Evolutionary conservation across 2,113 vertebrate genomes (phyloP).

Genomic region (Acrocephalus kingi): DNA sequence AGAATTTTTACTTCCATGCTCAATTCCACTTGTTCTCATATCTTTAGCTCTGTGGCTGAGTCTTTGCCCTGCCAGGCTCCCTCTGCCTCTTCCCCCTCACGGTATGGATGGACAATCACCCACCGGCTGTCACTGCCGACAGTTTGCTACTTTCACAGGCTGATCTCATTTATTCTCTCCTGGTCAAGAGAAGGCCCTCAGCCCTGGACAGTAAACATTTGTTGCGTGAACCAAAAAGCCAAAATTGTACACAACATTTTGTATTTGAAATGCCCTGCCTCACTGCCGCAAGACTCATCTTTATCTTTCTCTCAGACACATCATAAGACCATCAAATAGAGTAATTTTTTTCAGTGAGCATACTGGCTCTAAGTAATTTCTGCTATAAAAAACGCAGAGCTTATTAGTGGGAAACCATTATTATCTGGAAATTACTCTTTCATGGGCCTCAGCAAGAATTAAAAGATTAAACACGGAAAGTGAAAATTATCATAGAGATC

Average conservation of each 20-base stretch:
- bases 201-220: neutral
- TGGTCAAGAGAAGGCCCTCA: neutral
- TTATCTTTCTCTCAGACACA: neutral
- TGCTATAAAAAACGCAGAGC: neutral
- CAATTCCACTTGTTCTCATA: fast-evolving
- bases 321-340: neutral
- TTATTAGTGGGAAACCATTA: slow-evolving; percentile 18
- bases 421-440: slow-evolving; percentile 30
- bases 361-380: neutral
- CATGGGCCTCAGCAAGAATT: neutral
- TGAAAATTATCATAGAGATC: slow-evolving; percentile 13
- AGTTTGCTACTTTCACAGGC: neutral
- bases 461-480: slow-evolving; percentile 13
- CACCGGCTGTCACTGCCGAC: neutral
- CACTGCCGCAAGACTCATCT: fast-evolving
- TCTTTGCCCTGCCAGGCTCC: neutral
- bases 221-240: neutral
- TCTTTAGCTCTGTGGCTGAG: neutral
- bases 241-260: neutral
- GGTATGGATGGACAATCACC: fast-evolving
- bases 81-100: neutral
- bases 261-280: neutral
- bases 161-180: neutral
- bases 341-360: neutral
- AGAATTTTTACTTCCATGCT: neutral